phyloP scores from a whole-genome alignment of 2,113 vertebrate genomes.

The Bambusicola thoracicus region DNA sequence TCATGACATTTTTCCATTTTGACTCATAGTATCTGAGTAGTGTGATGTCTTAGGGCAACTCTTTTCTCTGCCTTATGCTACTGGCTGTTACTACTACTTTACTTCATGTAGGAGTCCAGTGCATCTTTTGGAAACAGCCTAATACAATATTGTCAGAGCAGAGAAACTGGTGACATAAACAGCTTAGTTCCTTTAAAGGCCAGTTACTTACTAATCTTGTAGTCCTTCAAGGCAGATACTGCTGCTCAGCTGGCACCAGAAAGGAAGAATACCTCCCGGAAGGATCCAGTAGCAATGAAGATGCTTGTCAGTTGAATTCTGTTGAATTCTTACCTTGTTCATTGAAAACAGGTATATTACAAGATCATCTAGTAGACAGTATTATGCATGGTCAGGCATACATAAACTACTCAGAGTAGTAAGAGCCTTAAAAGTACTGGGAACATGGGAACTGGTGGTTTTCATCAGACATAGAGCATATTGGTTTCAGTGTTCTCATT shows the following conservation, averaged over 20 bases:
- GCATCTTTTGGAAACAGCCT: accelerated
- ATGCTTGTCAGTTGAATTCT: accelerated
- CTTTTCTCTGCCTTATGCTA: not conserved
- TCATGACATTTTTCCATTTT: not conserved
- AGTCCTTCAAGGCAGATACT: not conserved
- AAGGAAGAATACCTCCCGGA: not conserved
- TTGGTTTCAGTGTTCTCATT: not conserved
- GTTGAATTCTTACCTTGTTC: not conserved
- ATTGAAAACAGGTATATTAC: not conserved
- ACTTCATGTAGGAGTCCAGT: not conserved
- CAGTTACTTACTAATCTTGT: not conserved
- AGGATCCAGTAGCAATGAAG: not conserved
- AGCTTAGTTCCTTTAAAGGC: not conserved
- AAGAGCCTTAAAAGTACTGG: not conserved
- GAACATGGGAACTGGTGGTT: not conserved
- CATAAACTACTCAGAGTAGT: accelerated
- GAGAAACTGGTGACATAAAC: not conserved
- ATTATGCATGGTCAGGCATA: accelerated
- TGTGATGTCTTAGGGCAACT: not conserved
- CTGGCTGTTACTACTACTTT: not conserved
- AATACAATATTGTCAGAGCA: not conserved
- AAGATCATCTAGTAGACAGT: not conserved
- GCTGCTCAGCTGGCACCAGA: not conserved
- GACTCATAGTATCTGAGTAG: not conserved
- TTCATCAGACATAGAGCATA: not conserved